Percentiles rank a stretch among this genome's conserved stretches.
Evolutionary conservation across 2,113 vertebrate species (phyloP).

Genomic region (Polyodon spathula): DNA sequence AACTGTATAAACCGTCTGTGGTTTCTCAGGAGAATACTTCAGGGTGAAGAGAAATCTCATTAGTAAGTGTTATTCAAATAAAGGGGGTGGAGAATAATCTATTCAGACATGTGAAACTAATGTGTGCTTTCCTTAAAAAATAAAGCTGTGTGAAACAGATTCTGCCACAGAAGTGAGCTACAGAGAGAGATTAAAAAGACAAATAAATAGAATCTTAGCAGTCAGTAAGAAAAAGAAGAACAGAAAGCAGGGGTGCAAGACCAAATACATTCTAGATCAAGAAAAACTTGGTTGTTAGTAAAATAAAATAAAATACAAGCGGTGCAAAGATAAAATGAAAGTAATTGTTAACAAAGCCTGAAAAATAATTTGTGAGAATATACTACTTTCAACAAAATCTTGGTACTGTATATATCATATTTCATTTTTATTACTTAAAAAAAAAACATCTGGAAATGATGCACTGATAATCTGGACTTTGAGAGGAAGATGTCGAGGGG

Average conservation of each 20-base stretch:
- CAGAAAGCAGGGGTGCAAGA: conserved; percentile 15
- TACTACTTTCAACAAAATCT: too few relatives aligned
- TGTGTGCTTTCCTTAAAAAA: conserved; percentile 24
- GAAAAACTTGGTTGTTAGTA: too few relatives aligned
- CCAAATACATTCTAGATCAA: conserved; percentile 13
- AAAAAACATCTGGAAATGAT: too few relatives aligned
- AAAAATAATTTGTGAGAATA: too few relatives aligned
- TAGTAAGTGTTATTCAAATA: conserved; percentile 26
- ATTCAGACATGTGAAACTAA: conserved; percentile 28
- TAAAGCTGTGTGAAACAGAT: conserved; percentile 27
- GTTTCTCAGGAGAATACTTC: conserved; percentile 7
- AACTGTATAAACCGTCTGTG: not conserved
- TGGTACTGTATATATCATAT: too few relatives aligned
- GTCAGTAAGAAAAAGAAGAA: conserved; percentile 15
- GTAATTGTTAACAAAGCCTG: too few relatives aligned
- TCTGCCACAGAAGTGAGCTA: conserved; percentile 15
- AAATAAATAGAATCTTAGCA: conserved; percentile 14
- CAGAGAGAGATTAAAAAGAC: conserved; percentile 11
- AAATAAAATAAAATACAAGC: too few relatives aligned
- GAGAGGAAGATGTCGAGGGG: too few relatives aligned
- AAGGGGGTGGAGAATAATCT: conserved; percentile 25
- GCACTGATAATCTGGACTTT: too few relatives aligned
- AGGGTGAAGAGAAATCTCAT: conserved; percentile 27
- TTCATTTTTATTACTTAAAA: too few relatives aligned
- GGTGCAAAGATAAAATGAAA: too few relatives aligned